A percentile compares a stretch with the other conserved stretches of the same genome.
Conservation (phyloP, 2,888 invertebrate genomes). For the Volucella inanis region DNA sequence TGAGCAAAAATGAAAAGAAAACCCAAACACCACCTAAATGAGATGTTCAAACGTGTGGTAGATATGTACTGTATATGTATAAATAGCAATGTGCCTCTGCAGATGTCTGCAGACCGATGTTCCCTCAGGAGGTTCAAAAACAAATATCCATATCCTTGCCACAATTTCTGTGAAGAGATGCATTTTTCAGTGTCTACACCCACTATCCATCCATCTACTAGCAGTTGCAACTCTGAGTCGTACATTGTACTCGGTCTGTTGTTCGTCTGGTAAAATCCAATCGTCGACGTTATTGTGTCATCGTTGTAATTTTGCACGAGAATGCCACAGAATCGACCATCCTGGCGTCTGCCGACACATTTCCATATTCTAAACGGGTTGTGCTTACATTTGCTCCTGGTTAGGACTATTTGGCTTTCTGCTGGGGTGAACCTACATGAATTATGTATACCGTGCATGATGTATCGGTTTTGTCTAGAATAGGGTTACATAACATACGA, state of each 20-base stretch:
- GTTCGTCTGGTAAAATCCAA: conserved; percentile 43
- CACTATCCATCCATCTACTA: too few species aligned
- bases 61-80: too few species aligned
- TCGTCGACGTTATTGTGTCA: conserved; percentile 43
- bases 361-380: conserved; percentile 71
- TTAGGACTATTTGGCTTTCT: conserved; percentile 62
- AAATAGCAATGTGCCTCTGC: not conserved
- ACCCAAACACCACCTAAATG: conserved; percentile 48
- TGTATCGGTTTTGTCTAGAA: conserved; percentile 49
- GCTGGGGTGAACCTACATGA: conserved; percentile 58
- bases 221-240: not conserved
- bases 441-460: conserved; percentile 67
- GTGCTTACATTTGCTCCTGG: conserved; percentile 66
- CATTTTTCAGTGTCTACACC: conserved; percentile 46
- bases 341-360: conserved; percentile 58
- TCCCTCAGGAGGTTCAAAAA: conserved; percentile 2
- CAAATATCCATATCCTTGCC: conserved; percentile 18
- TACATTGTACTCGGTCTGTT: not conserved
- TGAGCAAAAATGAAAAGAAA: conserved; percentile 38
- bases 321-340: conserved; percentile 49
- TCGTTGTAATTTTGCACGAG: conserved; percentile 60
- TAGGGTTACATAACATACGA: not conserved
- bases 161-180: conserved; percentile 18
- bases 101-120: not conserved
- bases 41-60: conserved; percentile 36